phyloP scores from a whole-genome alignment of 92 coral and sea anemone species.

The Actinernus sp. region DNA sequence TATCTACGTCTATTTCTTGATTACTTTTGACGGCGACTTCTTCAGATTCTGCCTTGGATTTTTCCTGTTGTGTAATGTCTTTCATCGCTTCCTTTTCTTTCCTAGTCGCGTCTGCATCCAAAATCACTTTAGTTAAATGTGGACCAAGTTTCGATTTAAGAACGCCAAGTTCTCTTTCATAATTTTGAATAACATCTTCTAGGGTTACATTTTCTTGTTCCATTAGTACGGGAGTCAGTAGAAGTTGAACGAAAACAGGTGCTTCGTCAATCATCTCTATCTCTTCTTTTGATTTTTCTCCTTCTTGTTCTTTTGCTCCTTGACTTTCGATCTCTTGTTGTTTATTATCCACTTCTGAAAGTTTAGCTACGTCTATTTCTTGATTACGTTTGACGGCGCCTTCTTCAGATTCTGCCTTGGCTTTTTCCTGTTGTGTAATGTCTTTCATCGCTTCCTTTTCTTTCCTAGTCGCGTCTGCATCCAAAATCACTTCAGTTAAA shows the following conservation, averaged over 20 bases:
- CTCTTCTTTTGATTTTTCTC: too few species aligned
- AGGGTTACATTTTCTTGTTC: constrained; percentile 17
- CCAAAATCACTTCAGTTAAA: constrained; percentile 16
- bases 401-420: neutral
- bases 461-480: neutral
- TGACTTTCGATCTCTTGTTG: neutral
- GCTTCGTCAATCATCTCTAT: too few species aligned
- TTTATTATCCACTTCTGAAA: neutral
- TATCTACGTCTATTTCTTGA: too few species aligned
- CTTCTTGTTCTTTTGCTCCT: neutral
- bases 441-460: too few species aligned
- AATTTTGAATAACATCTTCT: constrained; percentile 39
- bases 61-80: too few species aligned
- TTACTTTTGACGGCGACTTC: too few species aligned
- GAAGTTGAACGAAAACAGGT: too few species aligned
- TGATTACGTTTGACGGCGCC: too few species aligned
- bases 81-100: neutral
- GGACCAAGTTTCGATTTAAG: constrained; percentile 20
- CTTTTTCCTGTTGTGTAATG: too few species aligned
- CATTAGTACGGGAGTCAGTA: constrained; percentile 13
- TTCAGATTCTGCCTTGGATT: too few species aligned
- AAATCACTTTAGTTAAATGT: constrained; percentile 3
- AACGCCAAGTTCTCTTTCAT: constrained; percentile 45
- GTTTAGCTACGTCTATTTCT: too few species aligned
- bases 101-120: neutral